phyloP scores from a whole-genome alignment of 2,113 vertebrate species.

The Tachycineta bicolor region DNA sequence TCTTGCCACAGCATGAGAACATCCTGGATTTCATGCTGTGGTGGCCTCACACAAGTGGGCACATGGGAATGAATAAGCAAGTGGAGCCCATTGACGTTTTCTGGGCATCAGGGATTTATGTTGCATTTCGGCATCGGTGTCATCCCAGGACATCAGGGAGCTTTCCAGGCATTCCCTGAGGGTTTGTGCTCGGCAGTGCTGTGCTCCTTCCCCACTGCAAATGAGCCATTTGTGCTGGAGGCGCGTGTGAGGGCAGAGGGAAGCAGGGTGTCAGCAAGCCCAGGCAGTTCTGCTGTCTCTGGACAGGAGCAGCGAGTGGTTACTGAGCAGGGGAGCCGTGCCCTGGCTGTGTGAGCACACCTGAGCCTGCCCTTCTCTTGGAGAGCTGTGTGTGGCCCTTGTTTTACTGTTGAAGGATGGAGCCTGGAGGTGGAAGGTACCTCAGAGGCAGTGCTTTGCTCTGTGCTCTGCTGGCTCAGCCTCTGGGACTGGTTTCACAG shows the following conservation, averaged over 20 bases:
- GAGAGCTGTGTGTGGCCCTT: neutral
- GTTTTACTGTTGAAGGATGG: neutral
- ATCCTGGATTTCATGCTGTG: neutral
- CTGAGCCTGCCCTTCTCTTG: neutral
- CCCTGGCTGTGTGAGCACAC: neutral
- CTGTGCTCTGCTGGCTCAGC: neutral
- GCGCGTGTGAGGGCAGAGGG: neutral
- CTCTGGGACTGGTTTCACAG: neutral
- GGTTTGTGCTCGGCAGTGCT: accelerated
- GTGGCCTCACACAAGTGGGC: neutral
- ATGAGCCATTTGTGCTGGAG: neutral
- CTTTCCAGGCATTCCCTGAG: neutral
- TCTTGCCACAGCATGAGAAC: neutral
- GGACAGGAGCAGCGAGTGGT: accelerated
- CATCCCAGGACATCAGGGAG: neutral
- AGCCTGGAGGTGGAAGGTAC: neutral
- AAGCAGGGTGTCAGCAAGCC: neutral
- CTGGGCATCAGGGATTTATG: neutral
- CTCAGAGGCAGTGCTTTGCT: neutral
- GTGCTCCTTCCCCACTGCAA: neutral
- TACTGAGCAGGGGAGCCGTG: accelerated
- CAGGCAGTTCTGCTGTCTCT: neutral
- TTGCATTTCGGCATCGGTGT: neutral
- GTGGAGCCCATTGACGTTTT: neutral
- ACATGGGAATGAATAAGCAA: neutral